Conservation (phyloP, 1,140 invertebrate species). For the Chironomus tepperi region DNA sequence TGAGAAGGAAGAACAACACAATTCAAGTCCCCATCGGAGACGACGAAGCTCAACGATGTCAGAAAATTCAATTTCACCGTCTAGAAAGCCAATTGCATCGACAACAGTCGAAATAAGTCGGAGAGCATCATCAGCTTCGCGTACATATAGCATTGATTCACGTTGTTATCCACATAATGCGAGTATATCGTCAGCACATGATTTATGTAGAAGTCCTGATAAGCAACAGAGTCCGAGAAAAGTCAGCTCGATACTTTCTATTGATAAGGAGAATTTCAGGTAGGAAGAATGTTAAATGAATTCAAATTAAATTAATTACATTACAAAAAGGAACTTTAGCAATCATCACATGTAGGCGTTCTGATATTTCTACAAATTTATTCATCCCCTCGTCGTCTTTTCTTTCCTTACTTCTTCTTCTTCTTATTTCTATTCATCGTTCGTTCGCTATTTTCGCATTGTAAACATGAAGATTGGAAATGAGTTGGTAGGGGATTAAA, state of each 20-base stretch:
- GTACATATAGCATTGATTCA: constrained; percentile 38
- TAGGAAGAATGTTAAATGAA: neutral
- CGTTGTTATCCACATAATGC: constrained; percentile 35
- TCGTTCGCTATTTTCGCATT: neutral
- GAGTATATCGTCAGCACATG: constrained; percentile 26
- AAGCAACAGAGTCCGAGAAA: constrained; percentile 36
- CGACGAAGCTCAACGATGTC: constrained; percentile 38
- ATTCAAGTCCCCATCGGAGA: neutral
- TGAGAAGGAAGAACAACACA: constrained; percentile 47
- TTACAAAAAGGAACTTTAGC: neutral
- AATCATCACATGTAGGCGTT: neutral
- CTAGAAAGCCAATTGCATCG: constrained; percentile 32
- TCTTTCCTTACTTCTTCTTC: neutral
- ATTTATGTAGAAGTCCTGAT: constrained; percentile 25
- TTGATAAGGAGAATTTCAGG: constrained; percentile 7
- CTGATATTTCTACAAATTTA: neutral
- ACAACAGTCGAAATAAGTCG: constrained; percentile 32
- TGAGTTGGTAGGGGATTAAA: too few relatives aligned
- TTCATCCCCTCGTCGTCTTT: neutral
- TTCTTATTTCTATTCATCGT: neutral
- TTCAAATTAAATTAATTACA: neutral
- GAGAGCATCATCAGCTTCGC: constrained; percentile 35
- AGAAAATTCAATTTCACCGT: constrained; percentile 38
- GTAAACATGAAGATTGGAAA: too few relatives aligned
- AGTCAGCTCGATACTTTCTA: constrained; percentile 30